A percentile compares a stretch with the other conserved stretches of the same genome.
phyloP scores from a whole-genome alignment of 1,140 invertebrate species.

The Drosophila lini region DNA sequence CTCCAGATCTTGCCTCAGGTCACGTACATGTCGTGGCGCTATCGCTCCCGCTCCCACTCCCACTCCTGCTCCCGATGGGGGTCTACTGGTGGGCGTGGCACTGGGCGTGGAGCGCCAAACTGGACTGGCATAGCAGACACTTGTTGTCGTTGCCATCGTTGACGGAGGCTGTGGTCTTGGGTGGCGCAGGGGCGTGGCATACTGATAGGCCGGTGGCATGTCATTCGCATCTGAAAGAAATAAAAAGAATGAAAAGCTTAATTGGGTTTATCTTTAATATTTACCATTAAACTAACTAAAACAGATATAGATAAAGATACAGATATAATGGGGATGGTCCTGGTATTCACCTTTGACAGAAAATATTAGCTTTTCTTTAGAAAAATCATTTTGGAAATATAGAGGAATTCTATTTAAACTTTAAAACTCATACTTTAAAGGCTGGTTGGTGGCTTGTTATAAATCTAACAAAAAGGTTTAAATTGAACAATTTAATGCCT shows the following conservation, averaged over 20 bases:
- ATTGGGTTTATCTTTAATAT: not conserved
- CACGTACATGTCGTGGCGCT: slow-evolving; percentile 64
- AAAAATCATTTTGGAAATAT: no score
- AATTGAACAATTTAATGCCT: no score
- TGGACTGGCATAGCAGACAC: slow-evolving; percentile 57
- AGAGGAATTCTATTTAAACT: no score
- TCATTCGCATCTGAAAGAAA: slow-evolving; percentile 45
- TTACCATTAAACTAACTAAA: not conserved
- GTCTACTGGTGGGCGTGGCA: slow-evolving; percentile 42
- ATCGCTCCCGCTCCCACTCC: not conserved
- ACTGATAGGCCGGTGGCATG: slow-evolving; percentile 68
- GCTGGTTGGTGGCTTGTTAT: no score
- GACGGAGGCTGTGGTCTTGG: slow-evolving; percentile 7
- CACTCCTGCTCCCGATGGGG: slow-evolving; percentile 14
- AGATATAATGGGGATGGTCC: not conserved
- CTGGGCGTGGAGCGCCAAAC: slow-evolving; percentile 53
- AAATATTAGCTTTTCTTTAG: not conserved
- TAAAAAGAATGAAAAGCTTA: not conserved
- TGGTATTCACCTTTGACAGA: not conserved
- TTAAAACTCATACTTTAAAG: no score
- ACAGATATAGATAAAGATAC: not conserved
- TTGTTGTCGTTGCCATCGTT: not conserved
- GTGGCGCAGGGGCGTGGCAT: slow-evolving; percentile 62
- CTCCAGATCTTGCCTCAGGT: slow-evolving; percentile 68
- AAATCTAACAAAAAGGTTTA: no score